Percentiles rank a stretch among this genome's conserved stretches.
Evolutionary conservation across 2,888 invertebrate genomes (phyloP).

Genomic region (Lasioglossum marginatum): DNA sequence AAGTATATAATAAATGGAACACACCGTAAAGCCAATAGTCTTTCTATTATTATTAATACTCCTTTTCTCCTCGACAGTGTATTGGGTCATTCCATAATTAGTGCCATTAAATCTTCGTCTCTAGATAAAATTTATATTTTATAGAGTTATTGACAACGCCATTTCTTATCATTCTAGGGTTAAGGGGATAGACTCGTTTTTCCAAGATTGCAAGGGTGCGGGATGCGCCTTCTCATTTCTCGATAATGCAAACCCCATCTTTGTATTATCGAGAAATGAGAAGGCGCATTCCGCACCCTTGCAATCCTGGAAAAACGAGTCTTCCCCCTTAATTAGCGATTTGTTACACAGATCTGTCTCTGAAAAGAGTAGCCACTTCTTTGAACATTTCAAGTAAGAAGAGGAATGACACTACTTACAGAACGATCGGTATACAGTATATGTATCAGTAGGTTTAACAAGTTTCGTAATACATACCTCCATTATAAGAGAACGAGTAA

Average conservation of each 20-base stretch:
- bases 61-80: background rate
- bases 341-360: background rate
- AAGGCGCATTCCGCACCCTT: too few relatives aligned
- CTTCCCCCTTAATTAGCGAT: background rate
- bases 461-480: background rate
- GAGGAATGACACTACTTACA: background rate
- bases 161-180: background rate
- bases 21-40: background rate
- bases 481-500: background rate
- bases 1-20: slow-evolving; percentile 2
- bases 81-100: background rate
- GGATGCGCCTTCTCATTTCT: too few relatives aligned
- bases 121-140: background rate
- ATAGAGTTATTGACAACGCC: background rate
- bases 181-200: background rate
- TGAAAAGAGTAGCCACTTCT: background rate
- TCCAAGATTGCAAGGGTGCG: too few relatives aligned
- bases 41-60: background rate
- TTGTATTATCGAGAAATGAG: too few relatives aligned
- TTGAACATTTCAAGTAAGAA: background rate
- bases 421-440: slow-evolving; percentile 6
- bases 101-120: background rate
- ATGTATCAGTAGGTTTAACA: background rate
- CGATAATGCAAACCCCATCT: too few relatives aligned
- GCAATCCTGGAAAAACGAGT: too few relatives aligned